Percentiles rank a stretch among this genome's conserved stretches.
Evolutionary conservation across 2,113 vertebrate genomes (phyloP).

Genomic region (Polypterus bichir): DNA sequence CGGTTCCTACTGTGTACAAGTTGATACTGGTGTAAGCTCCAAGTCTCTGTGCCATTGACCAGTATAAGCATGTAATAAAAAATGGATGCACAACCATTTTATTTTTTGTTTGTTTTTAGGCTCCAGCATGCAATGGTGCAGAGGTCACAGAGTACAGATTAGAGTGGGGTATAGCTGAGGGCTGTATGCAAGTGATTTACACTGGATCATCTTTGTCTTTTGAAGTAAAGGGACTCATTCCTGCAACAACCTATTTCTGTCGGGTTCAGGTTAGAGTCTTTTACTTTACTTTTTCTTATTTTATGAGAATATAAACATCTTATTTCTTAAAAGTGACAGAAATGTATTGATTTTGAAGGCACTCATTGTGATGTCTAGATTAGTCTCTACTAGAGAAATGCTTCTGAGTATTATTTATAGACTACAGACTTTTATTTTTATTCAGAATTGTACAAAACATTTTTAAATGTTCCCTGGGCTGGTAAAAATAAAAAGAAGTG

Average conservation of each 20-base stretch:
- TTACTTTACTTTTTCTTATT: background rate
- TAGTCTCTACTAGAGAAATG: background rate
- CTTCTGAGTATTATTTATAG: background rate
- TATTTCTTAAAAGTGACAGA: background rate
- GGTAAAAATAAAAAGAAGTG: too few species aligned
- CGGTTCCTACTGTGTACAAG: too few species aligned
- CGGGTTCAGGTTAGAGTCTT: constrained; percentile 52
- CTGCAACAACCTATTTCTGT: constrained; percentile 58
- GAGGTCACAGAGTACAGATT: constrained; percentile 49
- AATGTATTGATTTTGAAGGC: background rate
- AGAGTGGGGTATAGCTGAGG: constrained; percentile 54
- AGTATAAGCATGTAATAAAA: too few species aligned
- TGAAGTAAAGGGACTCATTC: constrained; percentile 52
- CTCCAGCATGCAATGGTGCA: constrained; percentile 45
- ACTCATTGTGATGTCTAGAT: background rate
- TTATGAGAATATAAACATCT: background rate
- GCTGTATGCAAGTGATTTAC: constrained; percentile 45
- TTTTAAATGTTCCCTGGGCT: too few species aligned
- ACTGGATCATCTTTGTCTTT: constrained; percentile 43
- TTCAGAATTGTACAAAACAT: too few species aligned
- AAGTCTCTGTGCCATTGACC: too few species aligned
- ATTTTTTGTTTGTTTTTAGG: constrained; percentile 24
- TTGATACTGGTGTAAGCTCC: too few species aligned
- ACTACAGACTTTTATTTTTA: too few species aligned
- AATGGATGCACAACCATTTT: too few species aligned